Evolutionary conservation across 2,113 vertebrate species (phyloP).

Genomic region (Brachionichthys hirsutus): DNA sequence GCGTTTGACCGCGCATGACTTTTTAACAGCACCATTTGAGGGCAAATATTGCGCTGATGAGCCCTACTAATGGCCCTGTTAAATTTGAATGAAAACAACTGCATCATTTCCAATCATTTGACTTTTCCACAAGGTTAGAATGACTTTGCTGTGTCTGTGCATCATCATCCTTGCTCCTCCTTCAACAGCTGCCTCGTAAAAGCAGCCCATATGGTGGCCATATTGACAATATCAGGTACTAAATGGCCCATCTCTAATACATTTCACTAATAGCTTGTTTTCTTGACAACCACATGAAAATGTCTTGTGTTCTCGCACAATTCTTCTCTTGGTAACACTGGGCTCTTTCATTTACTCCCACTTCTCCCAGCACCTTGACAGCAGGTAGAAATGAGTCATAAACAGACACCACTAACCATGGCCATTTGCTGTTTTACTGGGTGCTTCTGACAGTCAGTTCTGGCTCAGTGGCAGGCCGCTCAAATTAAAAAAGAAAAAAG

Average conservation of each 20-base stretch:
- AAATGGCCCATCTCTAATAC: slow-evolving; percentile 76
- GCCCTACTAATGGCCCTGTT: slow-evolving; percentile 23
- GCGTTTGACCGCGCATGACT: slow-evolving; percentile 27
- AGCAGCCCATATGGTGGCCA: slow-evolving; percentile 71
- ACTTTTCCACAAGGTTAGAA: slow-evolving; percentile 56
- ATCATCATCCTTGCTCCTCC: slow-evolving; percentile 37
- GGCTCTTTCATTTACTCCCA: slow-evolving; percentile 37
- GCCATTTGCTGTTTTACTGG: slow-evolving; percentile 68
- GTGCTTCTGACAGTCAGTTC: slow-evolving; percentile 63
- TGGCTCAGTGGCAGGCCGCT: slow-evolving; percentile 44
- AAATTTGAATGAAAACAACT: slow-evolving; percentile 53
- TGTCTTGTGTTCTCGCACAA: slow-evolving; percentile 66
- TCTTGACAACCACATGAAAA: slow-evolving; percentile 67
- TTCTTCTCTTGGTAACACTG: slow-evolving; percentile 67
- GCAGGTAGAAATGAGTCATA: slow-evolving; percentile 77
- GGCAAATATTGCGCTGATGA: slow-evolving; percentile 44
- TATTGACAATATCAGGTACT: slow-evolving; percentile 71
- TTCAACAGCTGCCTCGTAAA: slow-evolving; percentile 67
- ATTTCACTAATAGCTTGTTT: slow-evolving; percentile 69
- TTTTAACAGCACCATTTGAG: slow-evolving; percentile 39
- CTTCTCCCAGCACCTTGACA: slow-evolving; percentile 55
- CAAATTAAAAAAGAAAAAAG: slow-evolving; percentile 30
- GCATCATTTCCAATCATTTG: slow-evolving; percentile 55
- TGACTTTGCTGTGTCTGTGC: slow-evolving; percentile 45
- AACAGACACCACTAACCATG: slow-evolving; percentile 65